Evolutionary conservation across 2,888 invertebrate species (phyloP).

Genomic region (Chrysopilus asiliformis): DNA sequence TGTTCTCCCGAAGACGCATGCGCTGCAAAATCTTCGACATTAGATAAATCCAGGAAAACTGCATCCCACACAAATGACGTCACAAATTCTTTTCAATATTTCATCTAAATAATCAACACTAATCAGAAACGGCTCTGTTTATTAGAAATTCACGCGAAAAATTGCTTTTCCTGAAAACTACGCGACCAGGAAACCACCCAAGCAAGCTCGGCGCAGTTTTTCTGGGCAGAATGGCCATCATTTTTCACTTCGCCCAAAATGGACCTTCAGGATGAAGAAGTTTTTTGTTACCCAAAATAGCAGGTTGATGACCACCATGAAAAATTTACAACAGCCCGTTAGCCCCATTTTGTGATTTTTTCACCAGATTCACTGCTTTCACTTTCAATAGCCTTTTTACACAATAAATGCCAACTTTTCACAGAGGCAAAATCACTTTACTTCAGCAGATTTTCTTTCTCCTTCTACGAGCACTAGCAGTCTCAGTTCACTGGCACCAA

Average conservation of each 20-base stretch:
- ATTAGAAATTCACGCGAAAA: too few relatives aligned
- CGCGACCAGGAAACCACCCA: background rate
- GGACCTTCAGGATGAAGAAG: background rate
- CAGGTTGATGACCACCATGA: constrained; percentile 33
- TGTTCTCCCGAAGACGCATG: too few relatives aligned
- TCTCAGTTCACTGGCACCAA: too few relatives aligned
- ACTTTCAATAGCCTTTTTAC: background rate
- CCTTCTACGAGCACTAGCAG: too few relatives aligned
- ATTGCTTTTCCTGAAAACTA: background rate
- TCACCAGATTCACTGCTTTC: background rate
- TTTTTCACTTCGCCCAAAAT: background rate
- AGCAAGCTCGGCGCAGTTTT: too few relatives aligned
- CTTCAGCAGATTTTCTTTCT: background rate
- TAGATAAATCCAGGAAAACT: constrained; percentile 5
- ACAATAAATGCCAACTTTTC: background rate
- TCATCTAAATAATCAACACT: too few relatives aligned
- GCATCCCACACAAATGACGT: constrained; percentile 15
- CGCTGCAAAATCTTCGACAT: too few relatives aligned
- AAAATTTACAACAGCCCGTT: constrained; percentile 34
- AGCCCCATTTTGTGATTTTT: constrained; percentile 26
- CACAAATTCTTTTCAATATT: constrained; percentile 9
- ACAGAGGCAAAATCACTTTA: background rate
- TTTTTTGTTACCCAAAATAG: constrained; percentile 28
- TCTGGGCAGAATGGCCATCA: background rate
- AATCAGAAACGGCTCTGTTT: too few relatives aligned